Conservation (phyloP, 2,888 invertebrate genomes). For the Dichetophora obliterata region DNA sequence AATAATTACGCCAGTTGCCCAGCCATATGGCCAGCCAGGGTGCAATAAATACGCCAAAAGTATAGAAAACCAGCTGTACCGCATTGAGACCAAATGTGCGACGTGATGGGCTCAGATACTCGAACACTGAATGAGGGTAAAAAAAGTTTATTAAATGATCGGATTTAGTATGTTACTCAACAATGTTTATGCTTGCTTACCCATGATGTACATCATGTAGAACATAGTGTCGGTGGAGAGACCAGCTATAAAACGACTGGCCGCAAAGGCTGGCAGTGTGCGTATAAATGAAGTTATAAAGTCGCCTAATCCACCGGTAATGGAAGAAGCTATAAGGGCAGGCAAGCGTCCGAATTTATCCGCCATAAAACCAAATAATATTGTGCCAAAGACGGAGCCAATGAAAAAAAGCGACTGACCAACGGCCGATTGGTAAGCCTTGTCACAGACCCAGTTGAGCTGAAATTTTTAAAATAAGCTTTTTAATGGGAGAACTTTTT, state of each 20-base stretch:
- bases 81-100: conserved; percentile 73
- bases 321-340: conserved; percentile 71
- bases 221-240: conserved; percentile 73
- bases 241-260: conserved; percentile 73
- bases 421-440: conserved; percentile 72
- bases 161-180: neutral
- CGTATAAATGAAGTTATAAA: conserved; percentile 70
- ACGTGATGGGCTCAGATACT: conserved; percentile 72
- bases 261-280: conserved; percentile 69
- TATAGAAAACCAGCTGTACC: conserved; percentile 73
- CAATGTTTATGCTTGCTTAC: conserved; percentile 59
- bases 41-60: conserved; percentile 70
- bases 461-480: conserved; percentile 37
- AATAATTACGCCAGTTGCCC: conserved; percentile 71
- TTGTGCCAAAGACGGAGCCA: conserved; percentile 73
- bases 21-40: conserved; percentile 71
- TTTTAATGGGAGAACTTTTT: too few species aligned
- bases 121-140: conserved; percentile 70
- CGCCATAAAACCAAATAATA: conserved; percentile 72
- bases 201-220: conserved; percentile 74
- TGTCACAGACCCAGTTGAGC: conserved; percentile 74
- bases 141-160: too few species aligned
- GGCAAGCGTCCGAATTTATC: conserved; percentile 73
- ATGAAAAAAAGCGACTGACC: conserved; percentile 74
- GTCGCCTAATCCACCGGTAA: conserved; percentile 72